Evolutionary conservation across 2,797 vertebrate species (phyloP), one percentile per base, ranked within the genome.

Genomic region (Xenops minutus): DNA sequence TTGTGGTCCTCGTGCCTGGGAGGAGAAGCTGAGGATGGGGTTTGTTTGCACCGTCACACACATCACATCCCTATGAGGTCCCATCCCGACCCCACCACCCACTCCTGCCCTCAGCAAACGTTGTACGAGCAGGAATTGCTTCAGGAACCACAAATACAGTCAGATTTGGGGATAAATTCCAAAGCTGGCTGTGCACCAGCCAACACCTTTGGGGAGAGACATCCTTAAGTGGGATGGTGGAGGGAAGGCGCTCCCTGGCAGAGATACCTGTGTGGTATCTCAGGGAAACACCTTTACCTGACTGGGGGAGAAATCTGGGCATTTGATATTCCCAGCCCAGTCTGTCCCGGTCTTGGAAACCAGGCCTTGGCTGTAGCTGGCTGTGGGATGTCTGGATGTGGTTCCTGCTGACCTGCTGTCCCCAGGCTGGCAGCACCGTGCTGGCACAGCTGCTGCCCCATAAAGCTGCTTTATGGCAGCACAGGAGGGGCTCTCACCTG

Each of bases 1-100:
- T 10, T 0, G 5, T 2, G 4, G 19, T 66, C 52, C 49, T 30
- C 0, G 0, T 44, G 62, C 16, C 2, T 17, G n/a, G 41, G 12
- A 49, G 39, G 21, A 10, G 76, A 27, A 46, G 43, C 8, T 58
- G 61, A 29, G 69, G 22, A 34, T 10, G 52, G 6, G 1, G 55
- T 15, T 14, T 9, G 37, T 36, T 32, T 19, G 30, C 1, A 2
- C 32, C 4, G 9, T 22, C 9, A 1, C 37, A 66, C 34, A 4
- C 51, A 5, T 64, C 56, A 1, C 56, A 1, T 43, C 29, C 6
- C 59, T 1, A 1, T 0, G 36, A 12, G 7, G 3, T 21, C 3
- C 69, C 48, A 2, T 32, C 64, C 46, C 9, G 0, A 1, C 34
- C 27, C 56, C 14, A 16, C 10, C 2, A 3, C 32, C 26, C 11